A percentile compares a stretch with the other conserved stretches of the same genome.
phyloP scores from a whole-genome alignment of 1,140 invertebrate species.

The Bombus haemorrhoidalis region DNA sequence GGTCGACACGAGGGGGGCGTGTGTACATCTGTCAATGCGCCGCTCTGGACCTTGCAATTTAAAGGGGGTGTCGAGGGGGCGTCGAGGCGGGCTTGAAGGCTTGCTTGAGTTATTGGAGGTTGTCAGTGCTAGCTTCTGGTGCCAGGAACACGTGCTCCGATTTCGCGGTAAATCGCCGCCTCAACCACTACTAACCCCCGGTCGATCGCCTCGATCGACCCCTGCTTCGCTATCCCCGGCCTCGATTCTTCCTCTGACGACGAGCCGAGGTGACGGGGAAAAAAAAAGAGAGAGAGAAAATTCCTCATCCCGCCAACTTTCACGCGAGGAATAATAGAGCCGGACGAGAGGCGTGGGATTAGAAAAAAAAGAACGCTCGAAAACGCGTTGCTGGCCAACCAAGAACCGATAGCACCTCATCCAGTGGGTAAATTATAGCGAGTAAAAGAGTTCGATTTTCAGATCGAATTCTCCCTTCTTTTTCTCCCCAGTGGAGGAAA shows the following conservation, averaged over 20 bases:
- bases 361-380: slow-evolving; percentile 43
- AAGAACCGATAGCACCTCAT: slow-evolving; percentile 34
- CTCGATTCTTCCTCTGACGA: slow-evolving; percentile 57
- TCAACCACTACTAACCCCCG: slow-evolving; percentile 41
- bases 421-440: slow-evolving; percentile 45
- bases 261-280: slow-evolving; percentile 39
- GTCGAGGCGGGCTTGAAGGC: slow-evolving; percentile 56
- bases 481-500: not conserved
- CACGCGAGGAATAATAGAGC: slow-evolving; percentile 57
- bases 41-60: slow-evolving; percentile 66
- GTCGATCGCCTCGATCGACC: slow-evolving; percentile 50
- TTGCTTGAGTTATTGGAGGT: slow-evolving; percentile 75
- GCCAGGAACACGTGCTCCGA: slow-evolving; percentile 79
- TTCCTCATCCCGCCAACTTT: slow-evolving; percentile 18
- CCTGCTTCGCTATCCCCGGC: slow-evolving; percentile 16
- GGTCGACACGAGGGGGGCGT: slow-evolving; percentile 67
- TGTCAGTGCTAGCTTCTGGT: slow-evolving; percentile 76
- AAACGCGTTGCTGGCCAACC: slow-evolving; percentile 7
- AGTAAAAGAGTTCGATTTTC: slow-evolving; percentile 4
- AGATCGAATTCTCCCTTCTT: not conserved
- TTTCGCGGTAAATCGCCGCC: slow-evolving; percentile 76
- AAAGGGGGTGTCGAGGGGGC: slow-evolving; percentile 51
- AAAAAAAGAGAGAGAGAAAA: not conserved
- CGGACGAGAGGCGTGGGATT: slow-evolving; percentile 40
- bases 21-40: slow-evolving; percentile 72